A percentile compares a stretch with the other conserved stretches of the same genome.
phyloP scores from a whole-genome alignment of 2,797 vertebrate species.

The Smutsia temminckii region DNA sequence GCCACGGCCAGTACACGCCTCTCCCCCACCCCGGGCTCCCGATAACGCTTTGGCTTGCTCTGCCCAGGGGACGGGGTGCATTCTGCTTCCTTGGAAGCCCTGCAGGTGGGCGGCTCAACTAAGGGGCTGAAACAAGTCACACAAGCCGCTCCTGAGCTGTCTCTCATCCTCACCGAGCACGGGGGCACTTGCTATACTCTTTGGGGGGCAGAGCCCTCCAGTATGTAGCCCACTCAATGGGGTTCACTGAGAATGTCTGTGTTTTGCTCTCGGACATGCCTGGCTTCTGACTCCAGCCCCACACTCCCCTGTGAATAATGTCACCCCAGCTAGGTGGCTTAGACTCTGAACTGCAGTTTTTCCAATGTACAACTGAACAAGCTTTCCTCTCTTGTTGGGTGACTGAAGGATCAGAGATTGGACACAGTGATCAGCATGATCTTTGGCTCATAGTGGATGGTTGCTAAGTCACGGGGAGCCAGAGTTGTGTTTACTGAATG shows the following conservation, averaged over 20 bases:
- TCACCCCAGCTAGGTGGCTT: not conserved
- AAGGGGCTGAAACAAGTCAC: not conserved
- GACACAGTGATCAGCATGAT: not conserved
- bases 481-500: not conserved
- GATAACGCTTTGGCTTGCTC: not conserved
- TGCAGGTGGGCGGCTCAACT: not conserved
- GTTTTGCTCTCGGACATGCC: not conserved
- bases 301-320: not conserved
- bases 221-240: accelerated
- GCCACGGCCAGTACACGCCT: not conserved
- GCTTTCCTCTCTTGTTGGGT: not conserved
- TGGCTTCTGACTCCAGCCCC: not conserved
- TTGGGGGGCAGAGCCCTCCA: accelerated
- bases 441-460: not conserved
- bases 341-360: not conserved
- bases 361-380: not conserved
- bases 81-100: not conserved
- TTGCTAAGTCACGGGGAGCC: not conserved
- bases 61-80: accelerated
- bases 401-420: not conserved
- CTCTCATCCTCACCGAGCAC: not conserved
- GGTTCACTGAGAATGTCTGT: not conserved
- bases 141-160: not conserved
- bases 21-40: accelerated
- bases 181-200: accelerated